Evolutionary conservation across 2,113 vertebrate genomes (phyloP).

Genomic region (Zosterops hypoxanthus): DNA sequence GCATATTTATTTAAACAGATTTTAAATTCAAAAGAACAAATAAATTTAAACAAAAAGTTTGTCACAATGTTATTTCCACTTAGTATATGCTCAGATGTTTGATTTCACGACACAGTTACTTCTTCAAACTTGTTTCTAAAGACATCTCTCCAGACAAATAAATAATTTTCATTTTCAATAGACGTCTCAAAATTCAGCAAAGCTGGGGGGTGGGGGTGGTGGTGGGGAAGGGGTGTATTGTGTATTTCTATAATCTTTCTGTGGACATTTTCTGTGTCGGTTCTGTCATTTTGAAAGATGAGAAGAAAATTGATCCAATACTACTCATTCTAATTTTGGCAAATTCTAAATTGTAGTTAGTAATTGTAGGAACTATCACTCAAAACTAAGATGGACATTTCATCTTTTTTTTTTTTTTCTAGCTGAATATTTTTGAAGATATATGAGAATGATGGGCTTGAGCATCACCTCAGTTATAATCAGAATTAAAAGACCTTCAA

Average conservation of each 20-base stretch:
- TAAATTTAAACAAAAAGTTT: background rate
- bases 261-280: background rate
- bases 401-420: background rate
- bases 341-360: background rate
- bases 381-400: background rate
- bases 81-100: background rate
- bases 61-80: background rate
- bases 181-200: background rate
- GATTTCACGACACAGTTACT: background rate
- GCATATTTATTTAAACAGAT: background rate
- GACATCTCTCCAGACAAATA: background rate
- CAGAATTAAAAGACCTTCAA: background rate
- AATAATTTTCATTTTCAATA: background rate
- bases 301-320: background rate
- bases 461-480: background rate
- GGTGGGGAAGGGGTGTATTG: background rate
- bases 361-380: background rate
- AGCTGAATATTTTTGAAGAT: background rate
- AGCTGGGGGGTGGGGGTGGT: rapidly evolving
- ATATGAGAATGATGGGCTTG: background rate
- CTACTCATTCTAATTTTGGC: conserved; percentile 3
- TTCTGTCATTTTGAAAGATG: background rate
- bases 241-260: background rate
- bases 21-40: background rate
- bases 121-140: background rate